Conservation (phyloP, 2,888 invertebrate genomes). For the Meganola albula region DNA sequence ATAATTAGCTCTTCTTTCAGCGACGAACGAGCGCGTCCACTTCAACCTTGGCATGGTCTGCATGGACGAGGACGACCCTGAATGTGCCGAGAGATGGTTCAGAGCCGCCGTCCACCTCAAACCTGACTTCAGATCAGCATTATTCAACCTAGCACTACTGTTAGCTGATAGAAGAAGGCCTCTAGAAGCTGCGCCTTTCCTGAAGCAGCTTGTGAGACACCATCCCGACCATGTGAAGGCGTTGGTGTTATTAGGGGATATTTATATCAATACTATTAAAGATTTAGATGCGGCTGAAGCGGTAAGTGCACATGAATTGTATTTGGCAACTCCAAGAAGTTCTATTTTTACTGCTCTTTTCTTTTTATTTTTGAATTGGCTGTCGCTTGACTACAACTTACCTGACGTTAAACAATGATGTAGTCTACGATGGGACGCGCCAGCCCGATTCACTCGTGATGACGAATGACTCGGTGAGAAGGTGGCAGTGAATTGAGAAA, state of each 20-base stretch:
- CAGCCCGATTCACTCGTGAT: no score
- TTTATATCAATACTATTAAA: conserved; percentile 96
- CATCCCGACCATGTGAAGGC: conserved; percentile 97
- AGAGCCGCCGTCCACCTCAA: conserved; percentile 91
- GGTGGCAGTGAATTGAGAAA: no score
- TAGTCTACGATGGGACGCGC: no score
- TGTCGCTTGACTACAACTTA: no score
- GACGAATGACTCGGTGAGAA: no score
- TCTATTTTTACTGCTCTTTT: no score
- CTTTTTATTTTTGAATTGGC: no score
- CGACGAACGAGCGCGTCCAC: conserved; percentile 92
- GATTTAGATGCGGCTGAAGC: conserved; percentile 96
- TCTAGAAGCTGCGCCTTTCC: conserved; percentile 93
- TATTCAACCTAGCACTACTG: conserved; percentile 95
- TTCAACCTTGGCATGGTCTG: conserved; percentile 98
- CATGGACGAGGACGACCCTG: conserved; percentile 95
- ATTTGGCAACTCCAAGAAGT: not conserved
- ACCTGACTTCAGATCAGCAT: conserved; percentile 93
- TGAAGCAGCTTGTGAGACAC: conserved; percentile 92
- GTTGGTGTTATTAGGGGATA: conserved; percentile 94
- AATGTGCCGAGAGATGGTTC: conserved; percentile 94
- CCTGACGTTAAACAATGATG: no score
- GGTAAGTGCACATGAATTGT: conserved; percentile 74
- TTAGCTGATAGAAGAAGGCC: conserved; percentile 93
- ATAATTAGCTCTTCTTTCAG: conserved; percentile 38